Evolutionary conservation across 2,888 invertebrate species (phyloP), one percentile per base, ranked within the genome.

Genomic region (Conchocele bisecta): DNA sequence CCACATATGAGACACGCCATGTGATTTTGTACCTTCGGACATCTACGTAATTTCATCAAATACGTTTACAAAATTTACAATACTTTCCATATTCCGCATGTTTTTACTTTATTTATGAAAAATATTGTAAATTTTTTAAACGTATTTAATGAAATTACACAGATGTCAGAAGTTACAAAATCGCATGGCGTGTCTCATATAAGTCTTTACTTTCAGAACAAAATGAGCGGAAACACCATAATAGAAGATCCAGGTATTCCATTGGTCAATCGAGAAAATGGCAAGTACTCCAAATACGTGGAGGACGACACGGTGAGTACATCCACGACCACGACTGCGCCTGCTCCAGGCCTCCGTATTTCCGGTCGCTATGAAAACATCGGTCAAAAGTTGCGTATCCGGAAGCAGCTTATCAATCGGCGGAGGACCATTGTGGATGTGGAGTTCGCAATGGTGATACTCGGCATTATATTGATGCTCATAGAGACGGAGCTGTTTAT

Each of bases 241-340:
- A 61, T 81, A 1, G 84, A 86, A 39, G 86, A 86, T 59, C 86
- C 86, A 4, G 86, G 84, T 4, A 84, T 86, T 29, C 86, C 86
- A 0, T 64, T 86, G 26, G 86, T 86, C 0, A 76, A 76, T 37
- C 59, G 82, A 20, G 42, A 66, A 11, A 81, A 83, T 46, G 83
- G 83, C 1, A 81, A 82, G 33, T 83, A 81, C 59, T 63, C 71
- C 20, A 79, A 77, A 59, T 86, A 86, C 51, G 78, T 84, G 13
- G 82, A 79, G 28, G 81, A 79, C 15, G 81, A 82, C 35, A 76
- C 65, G 9, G 69, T 75, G 11, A 66, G 39, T 26, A 57, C 53
- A 26, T 65, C 63, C 39, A 60, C 31, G 11, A 70, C 75, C 3
- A 56, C 79, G 3, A 54, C 65, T 39, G 60, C 71, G 17, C 53